Evolutionary conservation across 2,888 invertebrate species (phyloP).

Genomic region (Microctonus aethiopoides): DNA sequence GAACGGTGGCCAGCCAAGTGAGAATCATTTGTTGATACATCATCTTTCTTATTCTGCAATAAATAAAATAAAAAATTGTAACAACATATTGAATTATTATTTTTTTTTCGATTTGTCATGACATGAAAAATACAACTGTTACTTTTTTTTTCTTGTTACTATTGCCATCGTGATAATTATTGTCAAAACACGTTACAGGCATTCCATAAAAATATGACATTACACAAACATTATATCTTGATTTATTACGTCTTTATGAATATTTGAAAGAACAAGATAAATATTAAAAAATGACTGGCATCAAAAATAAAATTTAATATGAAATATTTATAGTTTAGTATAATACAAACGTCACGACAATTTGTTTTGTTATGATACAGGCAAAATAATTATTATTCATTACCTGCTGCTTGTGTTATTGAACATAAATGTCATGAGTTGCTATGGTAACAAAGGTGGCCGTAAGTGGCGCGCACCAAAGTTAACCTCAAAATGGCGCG

Average conservation of each 20-base stretch:
- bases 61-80: slow-evolving; percentile 1
- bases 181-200: slow-evolving; percentile 42
- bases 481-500: neutral
- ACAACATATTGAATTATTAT: neutral
- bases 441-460: neutral
- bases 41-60: slow-evolving; percentile 45
- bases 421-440: neutral
- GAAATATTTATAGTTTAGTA: neutral
- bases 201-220: slow-evolving; percentile 54
- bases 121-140: neutral
- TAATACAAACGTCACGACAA: neutral
- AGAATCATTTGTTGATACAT: slow-evolving; percentile 34
- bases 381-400: neutral
- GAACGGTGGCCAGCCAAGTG: slow-evolving; percentile 46
- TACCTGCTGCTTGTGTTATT: neutral
- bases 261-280: neutral
- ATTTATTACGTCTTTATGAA: no score
- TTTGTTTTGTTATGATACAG: neutral
- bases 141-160: slow-evolving; percentile 22
- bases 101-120: neutral
- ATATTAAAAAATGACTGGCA: neutral
- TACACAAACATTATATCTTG: neutral
- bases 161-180: slow-evolving; percentile 5
- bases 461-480: neutral
- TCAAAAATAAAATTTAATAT: neutral